Base-by-base conservation (phyloP, 2,113 vertebrate species). In the Calypte anna region DNA sequence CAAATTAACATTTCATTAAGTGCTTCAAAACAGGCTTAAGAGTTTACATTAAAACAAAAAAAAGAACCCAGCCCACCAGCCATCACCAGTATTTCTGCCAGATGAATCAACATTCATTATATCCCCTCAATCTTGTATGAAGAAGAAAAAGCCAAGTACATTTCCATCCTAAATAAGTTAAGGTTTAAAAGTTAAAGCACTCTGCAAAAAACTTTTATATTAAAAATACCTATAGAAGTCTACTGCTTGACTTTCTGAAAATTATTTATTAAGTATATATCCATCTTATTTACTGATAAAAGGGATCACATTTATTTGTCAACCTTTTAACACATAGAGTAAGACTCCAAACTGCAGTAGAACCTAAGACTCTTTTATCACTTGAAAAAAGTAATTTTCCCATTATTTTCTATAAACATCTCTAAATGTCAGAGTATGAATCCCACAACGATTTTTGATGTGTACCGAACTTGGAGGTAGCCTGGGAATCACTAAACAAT, bases 1-100 rank as follows among this genome's bases (percentile, higher is more conserved):
- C 4, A 46, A 91, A 86, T 72, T 58, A 86, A 57, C 27, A 23
- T 57, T 73, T 17, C 30, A 80, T 79, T 68, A 88, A 88, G 44
- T 76, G 28, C 33, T 78, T 82, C 54, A 66, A 78, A 93, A 89
- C 27, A 91, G 44, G 17, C 20, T 27, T 28, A 54, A 63, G 23
- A 80, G 33, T 53, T 59, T 54, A 76, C 83, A 80, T 74, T 81
- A 73, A 94, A 92, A 88, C 20, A 88, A 73, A 90, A 10, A 85
- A 83, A 77, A 28, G 69, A 10, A 19, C 38, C 11, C 3, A 73
- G 12, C 19, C 28, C 11, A 3, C 30, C 3, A 14, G 61, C 53
- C 0, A 0, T 61, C 62, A 79, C 14, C 40, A 64, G 43, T 55
- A 70, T 24, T 94, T 81, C 36, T 89, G 58, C 18, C 55, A 58